These are phyloP conservation scores for Amniataba percoides DNA, from an alignment of 2,797 vertebrate genomes.

Conservation along the genomic window DNA sequence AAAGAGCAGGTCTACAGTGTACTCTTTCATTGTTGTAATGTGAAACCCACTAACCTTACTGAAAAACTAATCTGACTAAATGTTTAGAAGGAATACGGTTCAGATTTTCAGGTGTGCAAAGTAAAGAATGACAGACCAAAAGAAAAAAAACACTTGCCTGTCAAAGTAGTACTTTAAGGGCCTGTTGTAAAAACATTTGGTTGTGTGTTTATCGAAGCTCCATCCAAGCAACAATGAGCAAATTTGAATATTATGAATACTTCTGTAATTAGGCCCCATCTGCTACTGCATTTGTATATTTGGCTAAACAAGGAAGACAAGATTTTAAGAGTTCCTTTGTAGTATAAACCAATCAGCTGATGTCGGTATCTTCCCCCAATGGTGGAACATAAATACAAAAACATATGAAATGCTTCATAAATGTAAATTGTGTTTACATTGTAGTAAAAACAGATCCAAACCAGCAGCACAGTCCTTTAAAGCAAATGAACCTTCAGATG, in stretches of 20 bases:
- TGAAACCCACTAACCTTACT: no score
- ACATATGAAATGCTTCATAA: not conserved
- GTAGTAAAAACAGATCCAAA: not conserved
- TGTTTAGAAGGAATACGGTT: no score
- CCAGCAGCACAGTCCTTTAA: not conserved
- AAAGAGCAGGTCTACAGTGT: no score
- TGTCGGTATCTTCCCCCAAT: not conserved
- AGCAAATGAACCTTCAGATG: not conserved
- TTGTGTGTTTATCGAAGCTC: not conserved
- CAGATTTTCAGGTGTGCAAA: no score
- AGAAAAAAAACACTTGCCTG: no score
- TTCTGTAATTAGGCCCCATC: not conserved
- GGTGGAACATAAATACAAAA: not conserved
- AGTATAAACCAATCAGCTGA: not conserved
- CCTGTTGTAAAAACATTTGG: not conserved
- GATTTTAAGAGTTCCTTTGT: no score
- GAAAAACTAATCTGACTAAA: no score
- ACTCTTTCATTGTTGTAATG: no score
- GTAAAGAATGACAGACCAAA: no score
- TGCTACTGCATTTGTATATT: not conserved
- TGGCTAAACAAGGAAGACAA: not conserved
- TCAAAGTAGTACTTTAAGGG: not conserved
- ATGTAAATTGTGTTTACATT: not conserved
- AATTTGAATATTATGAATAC: not conserved
- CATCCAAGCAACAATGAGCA: no score